Conservation (phyloP, 64 coral and sea anemone species). For the Stichodactyla helianthus region DNA sequence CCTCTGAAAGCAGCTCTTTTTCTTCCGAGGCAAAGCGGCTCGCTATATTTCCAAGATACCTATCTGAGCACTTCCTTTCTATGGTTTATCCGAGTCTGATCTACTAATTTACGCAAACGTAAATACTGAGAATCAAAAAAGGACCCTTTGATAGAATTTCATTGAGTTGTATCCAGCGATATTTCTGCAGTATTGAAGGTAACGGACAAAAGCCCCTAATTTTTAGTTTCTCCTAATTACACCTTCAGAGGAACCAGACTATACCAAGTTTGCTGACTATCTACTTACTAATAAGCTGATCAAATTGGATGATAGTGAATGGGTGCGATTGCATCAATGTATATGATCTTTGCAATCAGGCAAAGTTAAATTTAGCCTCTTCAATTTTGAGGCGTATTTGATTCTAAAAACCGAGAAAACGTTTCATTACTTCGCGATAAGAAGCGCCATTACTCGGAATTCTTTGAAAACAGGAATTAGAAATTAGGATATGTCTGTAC, state of each 20-base stretch:
- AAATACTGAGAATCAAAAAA: neutral
- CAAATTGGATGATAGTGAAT: neutral
- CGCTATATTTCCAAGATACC: neutral
- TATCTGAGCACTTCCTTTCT: neutral
- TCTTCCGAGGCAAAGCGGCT: neutral
- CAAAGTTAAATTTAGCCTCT: neutral
- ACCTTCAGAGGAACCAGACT: neutral
- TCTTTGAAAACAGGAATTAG: no score
- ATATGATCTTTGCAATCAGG: neutral
- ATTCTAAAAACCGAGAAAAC: neutral
- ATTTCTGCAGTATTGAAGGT: neutral
- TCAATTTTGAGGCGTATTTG: neutral
- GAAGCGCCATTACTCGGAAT: neutral
- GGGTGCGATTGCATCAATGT: neutral
- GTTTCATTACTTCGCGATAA: neutral
- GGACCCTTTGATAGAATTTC: no score
- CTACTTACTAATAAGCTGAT: neutral
- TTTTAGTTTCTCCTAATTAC: no score
- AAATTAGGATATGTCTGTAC: no score
- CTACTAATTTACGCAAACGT: neutral
- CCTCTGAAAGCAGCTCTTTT: neutral
- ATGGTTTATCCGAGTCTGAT: neutral
- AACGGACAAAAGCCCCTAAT: neutral
- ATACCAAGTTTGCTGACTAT: neutral
- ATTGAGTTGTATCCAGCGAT: neutral